Percentiles rank a stretch among this genome's conserved stretches.
phyloP scores from a whole-genome alignment of 2,797 vertebrate species.

The Crenuchus spilurus region DNA sequence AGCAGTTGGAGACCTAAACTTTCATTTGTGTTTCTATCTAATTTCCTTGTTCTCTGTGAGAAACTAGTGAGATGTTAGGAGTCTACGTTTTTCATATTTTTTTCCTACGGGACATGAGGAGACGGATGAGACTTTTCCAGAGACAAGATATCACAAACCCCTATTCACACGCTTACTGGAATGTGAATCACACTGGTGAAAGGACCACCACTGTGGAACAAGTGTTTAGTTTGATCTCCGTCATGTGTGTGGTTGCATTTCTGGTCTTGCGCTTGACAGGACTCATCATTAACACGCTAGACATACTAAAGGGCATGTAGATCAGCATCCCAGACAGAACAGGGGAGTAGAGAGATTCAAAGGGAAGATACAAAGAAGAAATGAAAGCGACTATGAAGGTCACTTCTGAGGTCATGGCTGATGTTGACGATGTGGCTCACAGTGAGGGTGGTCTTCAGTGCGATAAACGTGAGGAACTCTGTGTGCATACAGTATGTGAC shows the following conservation, averaged over 20 bases:
- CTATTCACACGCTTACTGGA: background rate
- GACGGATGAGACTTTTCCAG: too few species aligned
- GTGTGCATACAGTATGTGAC: constrained; percentile 1
- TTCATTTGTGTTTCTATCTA: too few species aligned
- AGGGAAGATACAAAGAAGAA: background rate
- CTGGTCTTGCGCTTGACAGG: constrained; percentile 24
- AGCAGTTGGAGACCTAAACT: too few species aligned
- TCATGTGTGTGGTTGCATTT: constrained; percentile 5
- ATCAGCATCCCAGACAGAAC: constrained; percentile 10
- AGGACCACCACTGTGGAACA: constrained; percentile 37
- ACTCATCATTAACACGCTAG: constrained; percentile 15
- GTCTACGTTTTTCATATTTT: too few species aligned
- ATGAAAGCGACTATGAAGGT: constrained; percentile 37
- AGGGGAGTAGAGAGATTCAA: constrained; percentile 1
- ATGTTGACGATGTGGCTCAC: constrained; percentile 12
- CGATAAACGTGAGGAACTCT: background rate
- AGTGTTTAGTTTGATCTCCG: background rate
- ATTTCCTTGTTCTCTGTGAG: too few species aligned
- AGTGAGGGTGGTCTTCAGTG: constrained; percentile 41
- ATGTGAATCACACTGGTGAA: constrained; percentile 32
- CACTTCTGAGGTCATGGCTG: constrained; percentile 45
- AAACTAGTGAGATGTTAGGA: too few species aligned
- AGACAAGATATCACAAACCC: background rate
- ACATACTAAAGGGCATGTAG: constrained; percentile 25
- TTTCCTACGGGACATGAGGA: too few species aligned